These are phyloP conservation scores for Trididemnum miniatum DNA, from an alignment of 23 tunicate species.

Conservation along the genomic window DNA sequence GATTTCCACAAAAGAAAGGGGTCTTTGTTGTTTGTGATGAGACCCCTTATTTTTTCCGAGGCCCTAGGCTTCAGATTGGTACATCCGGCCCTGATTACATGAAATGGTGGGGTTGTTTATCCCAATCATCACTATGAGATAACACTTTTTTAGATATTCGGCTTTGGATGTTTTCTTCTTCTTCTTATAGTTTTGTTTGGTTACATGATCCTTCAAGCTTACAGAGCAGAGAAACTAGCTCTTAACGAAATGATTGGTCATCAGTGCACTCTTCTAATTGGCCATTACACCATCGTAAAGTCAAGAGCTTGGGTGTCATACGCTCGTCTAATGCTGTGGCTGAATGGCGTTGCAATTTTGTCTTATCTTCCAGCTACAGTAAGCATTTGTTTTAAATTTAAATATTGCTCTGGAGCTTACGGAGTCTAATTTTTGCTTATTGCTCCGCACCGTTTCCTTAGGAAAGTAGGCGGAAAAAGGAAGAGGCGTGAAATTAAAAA, in stretches of 20 bases:
- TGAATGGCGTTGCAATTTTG: neutral
- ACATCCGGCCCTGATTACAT: no score
- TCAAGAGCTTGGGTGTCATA: slow-evolving; percentile 15
- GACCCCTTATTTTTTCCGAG: no score
- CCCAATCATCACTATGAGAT: no score
- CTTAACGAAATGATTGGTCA: neutral
- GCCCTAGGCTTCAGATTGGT: no score
- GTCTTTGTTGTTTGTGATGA: no score
- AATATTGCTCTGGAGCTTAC: no score
- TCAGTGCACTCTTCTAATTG: slow-evolving; percentile 10
- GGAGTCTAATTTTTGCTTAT: no score
- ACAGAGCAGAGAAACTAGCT: neutral
- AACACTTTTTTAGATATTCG: neutral
- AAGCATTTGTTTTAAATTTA: no score
- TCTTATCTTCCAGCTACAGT: slow-evolving; percentile 28
- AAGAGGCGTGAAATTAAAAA: no score
- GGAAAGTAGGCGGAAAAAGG: no score
- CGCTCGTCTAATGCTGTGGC: slow-evolving; percentile 10
- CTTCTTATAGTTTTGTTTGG: neutral
- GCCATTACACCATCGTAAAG: neutral
- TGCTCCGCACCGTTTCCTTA: no score
- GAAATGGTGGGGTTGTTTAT: neutral
- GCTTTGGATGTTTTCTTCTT: slow-evolving; percentile 21
- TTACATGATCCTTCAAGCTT: slow-evolving; percentile 4
- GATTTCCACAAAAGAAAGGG: no score